Evolutionary conservation across 2,797 vertebrate species (phyloP), one percentile per base, ranked within the genome.

Genomic region (Knipowitschia caucasica): DNA sequence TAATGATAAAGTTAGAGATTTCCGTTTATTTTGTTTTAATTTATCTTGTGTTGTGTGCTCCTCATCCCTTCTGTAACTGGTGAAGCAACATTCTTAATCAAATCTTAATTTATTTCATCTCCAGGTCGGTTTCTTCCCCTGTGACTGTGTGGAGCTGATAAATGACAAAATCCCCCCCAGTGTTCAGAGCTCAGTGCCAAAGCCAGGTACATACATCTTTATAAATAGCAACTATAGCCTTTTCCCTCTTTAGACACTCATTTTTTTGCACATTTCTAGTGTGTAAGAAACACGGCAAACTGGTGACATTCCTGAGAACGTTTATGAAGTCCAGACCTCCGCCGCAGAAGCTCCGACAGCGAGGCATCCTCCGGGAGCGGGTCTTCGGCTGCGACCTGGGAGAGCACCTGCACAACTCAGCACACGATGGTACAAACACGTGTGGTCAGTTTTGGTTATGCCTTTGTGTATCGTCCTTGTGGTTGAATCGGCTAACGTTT

Each of bases 311-410:
- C 88, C 89, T 99, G 29, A 90, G 96, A 61, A 92, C 94, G 64
- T 99, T 98, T 80, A 96, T 99, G 95, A 98, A 98, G 92, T 98
- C 96, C 18, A 93, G 96, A 5, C 97, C 97, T 26, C 95, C 94
- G 0, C 97, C 98, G 5, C 97, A 99, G 89, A 99, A 98, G 64
- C 89, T 99, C 67, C 95, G 96, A 23, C 96, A 99, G 84, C 88
- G 95, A 0, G 97, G 97, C 3, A 99, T 99, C 81, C 92, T 99
- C 73, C 93, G 89, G 81, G 97, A 99, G 76, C 87, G 97, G 27
- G 96, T 99, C 62, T 99, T 99, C 11, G 95, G 97, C 67, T 99
- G 97, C 64, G 97, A 99, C 88, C 89, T 99, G 24, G 97, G 97
- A 34, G 97, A 99, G 62, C 93, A 98, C 72, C 94, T 99, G 34